Conservation (phyloP, 1,140 invertebrate species). For the Cotesia chilonis region DNA sequence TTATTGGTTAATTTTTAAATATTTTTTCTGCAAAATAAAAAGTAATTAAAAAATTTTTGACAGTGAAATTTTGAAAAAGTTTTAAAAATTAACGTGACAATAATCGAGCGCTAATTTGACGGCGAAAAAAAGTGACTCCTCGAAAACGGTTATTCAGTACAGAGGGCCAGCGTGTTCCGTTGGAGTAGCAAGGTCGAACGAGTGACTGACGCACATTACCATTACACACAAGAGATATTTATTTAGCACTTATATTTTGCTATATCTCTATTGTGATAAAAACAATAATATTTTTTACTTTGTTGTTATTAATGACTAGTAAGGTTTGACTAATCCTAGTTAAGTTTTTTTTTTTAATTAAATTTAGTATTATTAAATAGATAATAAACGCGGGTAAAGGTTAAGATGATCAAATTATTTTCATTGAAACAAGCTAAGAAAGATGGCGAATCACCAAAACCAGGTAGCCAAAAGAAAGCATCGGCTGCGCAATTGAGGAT, state of each 20-base stretch:
- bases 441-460: slow-evolving; percentile 86
- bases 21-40: no score
- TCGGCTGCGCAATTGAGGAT: slow-evolving; percentile 96
- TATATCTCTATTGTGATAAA: slow-evolving; percentile 28
- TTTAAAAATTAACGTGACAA: no score
- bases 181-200: slow-evolving; percentile 23
- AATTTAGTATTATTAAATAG: slow-evolving; percentile 25
- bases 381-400: slow-evolving; percentile 23
- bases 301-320: slow-evolving; percentile 39
- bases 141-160: not conserved
- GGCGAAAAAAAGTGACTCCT: no score
- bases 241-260: slow-evolving; percentile 1
- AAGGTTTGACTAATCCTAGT: slow-evolving; percentile 38
- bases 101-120: no score
- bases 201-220: slow-evolving; percentile 24
- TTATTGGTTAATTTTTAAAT: no score
- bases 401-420: slow-evolving; percentile 95
- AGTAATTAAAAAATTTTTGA: no score
- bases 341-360: not conserved
- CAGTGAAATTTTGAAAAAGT: no score
- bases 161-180: slow-evolving; percentile 2
- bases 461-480: slow-evolving; percentile 86
- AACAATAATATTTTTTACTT: slow-evolving; percentile 39
- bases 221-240: slow-evolving; percentile 15
- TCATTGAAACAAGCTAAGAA: slow-evolving; percentile 98